These are phyloP conservation scores for Eulithis testata DNA, from an alignment of 2,888 invertebrate species.

Conservation along the genomic window DNA sequence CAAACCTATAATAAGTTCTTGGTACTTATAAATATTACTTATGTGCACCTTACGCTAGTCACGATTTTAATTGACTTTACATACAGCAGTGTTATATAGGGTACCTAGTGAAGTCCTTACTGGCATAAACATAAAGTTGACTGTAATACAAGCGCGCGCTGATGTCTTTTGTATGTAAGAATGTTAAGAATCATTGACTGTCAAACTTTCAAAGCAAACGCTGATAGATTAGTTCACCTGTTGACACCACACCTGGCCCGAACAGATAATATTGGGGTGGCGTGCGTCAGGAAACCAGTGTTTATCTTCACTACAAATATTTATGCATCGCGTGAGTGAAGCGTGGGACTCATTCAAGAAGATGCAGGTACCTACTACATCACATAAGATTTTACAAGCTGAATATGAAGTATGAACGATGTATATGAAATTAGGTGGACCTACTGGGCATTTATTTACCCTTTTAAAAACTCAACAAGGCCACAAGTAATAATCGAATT, in stretches of 20 bases:
- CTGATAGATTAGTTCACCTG: slow-evolving; percentile 60
- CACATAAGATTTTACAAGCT: slow-evolving; percentile 36
- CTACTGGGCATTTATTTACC: no score
- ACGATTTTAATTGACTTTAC: slow-evolving; percentile 18
- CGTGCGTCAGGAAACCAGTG: slow-evolving; percentile 53
- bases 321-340: slow-evolving; percentile 66
- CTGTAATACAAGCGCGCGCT: slow-evolving; percentile 23
- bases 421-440: not conserved
- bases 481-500: slow-evolving; percentile 59
- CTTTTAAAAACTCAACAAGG: slow-evolving; percentile 24
- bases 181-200: slow-evolving; percentile 12
- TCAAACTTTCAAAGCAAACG: slow-evolving; percentile 27
- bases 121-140: slow-evolving; percentile 11
- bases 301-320: slow-evolving; percentile 68
- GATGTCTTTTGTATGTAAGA: slow-evolving; percentile 33
- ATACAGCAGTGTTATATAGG: not conserved
- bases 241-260: slow-evolving; percentile 71
- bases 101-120: not conserved
- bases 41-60: slow-evolving; percentile 15
- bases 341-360: slow-evolving; percentile 46
- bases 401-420: slow-evolving; percentile 1
- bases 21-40: not conserved
- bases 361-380: slow-evolving; percentile 26
- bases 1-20: not conserved
- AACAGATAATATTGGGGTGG: slow-evolving; percentile 49